phyloP scores from a whole-genome alignment of 2,113 vertebrate species.

The Chitala chitala region DNA sequence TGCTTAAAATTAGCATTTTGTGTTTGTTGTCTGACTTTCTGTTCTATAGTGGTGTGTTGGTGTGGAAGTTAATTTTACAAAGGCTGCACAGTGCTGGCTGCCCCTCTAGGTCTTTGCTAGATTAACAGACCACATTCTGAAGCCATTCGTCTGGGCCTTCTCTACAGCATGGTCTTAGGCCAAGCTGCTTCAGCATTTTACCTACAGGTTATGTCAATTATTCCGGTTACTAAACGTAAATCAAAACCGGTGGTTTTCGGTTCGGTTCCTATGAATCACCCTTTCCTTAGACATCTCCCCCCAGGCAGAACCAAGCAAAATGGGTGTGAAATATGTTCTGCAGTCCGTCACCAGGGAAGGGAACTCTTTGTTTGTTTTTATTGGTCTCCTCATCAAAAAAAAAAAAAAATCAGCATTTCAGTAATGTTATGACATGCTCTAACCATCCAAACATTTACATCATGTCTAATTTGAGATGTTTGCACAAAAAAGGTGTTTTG shows the following conservation, averaged over 20 bases:
- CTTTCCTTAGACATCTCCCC: slow-evolving; percentile 14
- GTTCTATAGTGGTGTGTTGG: too few species aligned
- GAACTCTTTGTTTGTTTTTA: slow-evolving; percentile 16
- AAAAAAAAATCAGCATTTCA: slow-evolving; percentile 4
- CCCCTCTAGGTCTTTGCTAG: too few species aligned
- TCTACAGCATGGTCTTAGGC: background rate
- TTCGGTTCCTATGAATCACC: background rate
- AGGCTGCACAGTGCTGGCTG: too few species aligned
- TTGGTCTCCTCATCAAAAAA: background rate
- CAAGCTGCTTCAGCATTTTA: background rate
- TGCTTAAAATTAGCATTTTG: too few species aligned
- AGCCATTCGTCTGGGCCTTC: background rate
- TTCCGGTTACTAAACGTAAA: slow-evolving; percentile 10
- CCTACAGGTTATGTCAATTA: background rate
- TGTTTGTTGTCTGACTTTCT: too few species aligned
- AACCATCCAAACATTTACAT: slow-evolving; percentile 15
- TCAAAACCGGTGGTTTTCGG: background rate
- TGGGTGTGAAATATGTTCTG: slow-evolving; percentile 13
- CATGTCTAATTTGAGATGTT: slow-evolving; percentile 18
- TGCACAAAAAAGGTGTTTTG: slow-evolving; percentile 10
- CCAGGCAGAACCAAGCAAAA: background rate
- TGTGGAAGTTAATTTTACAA: too few species aligned
- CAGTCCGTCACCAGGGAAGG: slow-evolving; percentile 6
- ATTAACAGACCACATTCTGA: background rate
- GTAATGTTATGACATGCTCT: slow-evolving; percentile 1